These are phyloP conservation scores for Dascillus cervinus DNA, from an alignment of 2,888 invertebrate genomes.

Conservation along the genomic window DNA sequence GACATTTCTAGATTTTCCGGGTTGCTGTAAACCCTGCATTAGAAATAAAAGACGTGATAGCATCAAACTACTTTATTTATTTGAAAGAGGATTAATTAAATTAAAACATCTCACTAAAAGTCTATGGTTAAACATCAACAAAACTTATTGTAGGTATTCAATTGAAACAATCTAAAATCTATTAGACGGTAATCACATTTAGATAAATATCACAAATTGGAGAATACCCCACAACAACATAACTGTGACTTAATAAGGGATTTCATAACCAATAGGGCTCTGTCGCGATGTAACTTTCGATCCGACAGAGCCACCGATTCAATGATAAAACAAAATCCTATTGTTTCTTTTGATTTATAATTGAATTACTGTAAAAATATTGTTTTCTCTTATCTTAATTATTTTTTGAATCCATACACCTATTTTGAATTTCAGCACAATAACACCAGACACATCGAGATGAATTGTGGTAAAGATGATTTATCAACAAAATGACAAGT, in stretches of 20 bases:
- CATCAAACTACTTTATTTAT: conserved; percentile 36
- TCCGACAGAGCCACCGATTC: background rate
- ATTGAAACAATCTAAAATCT: conserved; percentile 42
- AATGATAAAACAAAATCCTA: too few relatives aligned
- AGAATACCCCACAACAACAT: conserved; percentile 35
- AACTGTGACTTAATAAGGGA: conserved; percentile 33
- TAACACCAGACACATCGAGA: conserved; percentile 4
- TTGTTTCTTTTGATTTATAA: conserved; percentile 4
- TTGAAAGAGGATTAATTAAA: conserved; percentile 40
- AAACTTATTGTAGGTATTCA: conserved; percentile 40
- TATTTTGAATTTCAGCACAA: background rate
- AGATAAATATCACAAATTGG: conserved; percentile 43
- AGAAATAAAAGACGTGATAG: conserved; percentile 12
- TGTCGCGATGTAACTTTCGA: background rate
- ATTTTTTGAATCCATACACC: background rate
- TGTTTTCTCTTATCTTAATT: conserved; percentile 9
- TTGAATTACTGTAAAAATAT: conserved; percentile 17
- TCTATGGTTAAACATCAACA: conserved; percentile 43
- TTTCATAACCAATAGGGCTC: conserved; percentile 28
- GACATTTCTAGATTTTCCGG: too few relatives aligned
- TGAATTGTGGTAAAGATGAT: conserved; percentile 2
- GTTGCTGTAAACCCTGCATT: background rate
- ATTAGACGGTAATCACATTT: conserved; percentile 42
- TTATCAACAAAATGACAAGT: conserved; percentile 10
- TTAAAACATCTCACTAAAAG: conserved; percentile 43